phyloP scores from a whole-genome alignment of 1,140 invertebrate species.

The Drosophila carrolli region DNA sequence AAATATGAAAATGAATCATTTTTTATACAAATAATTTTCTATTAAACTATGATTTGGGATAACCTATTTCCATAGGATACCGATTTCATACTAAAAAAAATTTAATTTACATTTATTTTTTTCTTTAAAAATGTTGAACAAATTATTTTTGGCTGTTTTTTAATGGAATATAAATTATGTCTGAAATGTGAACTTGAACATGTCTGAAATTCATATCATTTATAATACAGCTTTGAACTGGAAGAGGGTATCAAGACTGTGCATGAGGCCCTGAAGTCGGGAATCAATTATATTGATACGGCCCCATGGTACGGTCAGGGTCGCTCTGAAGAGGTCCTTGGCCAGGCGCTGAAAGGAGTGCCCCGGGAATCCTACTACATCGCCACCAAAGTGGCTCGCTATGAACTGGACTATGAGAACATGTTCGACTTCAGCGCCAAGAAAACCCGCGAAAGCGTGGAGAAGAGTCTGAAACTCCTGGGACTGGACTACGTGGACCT shows the following conservation, averaged over 20 bases:
- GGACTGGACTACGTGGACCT: constrained; percentile 94
- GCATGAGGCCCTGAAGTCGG: constrained; percentile 89
- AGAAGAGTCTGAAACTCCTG: constrained; percentile 90
- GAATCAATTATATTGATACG: constrained; percentile 98
- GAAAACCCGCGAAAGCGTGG: constrained; percentile 90
- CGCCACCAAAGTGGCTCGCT: constrained; percentile 95
- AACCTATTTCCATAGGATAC: no score
- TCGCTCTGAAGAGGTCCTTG: constrained; percentile 91
- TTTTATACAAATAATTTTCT: no score
- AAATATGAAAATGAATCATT: no score
- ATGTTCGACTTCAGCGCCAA: constrained; percentile 96
- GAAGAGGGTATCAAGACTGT: constrained; percentile 89
- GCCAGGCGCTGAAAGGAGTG: constrained; percentile 91
- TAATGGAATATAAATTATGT: no score
- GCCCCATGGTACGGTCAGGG: constrained; percentile 97
- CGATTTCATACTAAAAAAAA: no score
- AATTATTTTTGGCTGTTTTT: no score
- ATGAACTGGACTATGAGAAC: constrained; percentile 88
- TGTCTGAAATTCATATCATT: background rate
- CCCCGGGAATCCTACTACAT: constrained; percentile 94
- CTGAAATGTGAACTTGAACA: no score
- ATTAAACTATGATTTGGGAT: no score
- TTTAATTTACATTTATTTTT: no score
- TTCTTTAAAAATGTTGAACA: background rate
- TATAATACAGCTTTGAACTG: constrained; percentile 85